Evolutionary conservation across 1,140 invertebrate species (phyloP).

Genomic region (Monochamus saltuarius): DNA sequence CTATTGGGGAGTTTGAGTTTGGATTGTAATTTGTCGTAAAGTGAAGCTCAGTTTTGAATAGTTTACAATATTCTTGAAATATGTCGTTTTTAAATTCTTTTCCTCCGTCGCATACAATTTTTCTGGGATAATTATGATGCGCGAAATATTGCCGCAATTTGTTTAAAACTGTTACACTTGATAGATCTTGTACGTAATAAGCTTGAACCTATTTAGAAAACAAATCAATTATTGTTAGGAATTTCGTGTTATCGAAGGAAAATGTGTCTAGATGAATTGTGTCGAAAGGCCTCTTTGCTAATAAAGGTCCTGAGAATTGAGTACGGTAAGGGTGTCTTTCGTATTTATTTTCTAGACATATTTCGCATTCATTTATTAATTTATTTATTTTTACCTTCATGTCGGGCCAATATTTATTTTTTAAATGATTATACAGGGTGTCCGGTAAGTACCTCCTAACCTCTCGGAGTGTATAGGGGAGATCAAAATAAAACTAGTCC

Average conservation of each 20-base stretch:
- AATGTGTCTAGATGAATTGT: constrained; percentile 40
- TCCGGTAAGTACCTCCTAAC: no score
- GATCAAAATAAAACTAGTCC: no score
- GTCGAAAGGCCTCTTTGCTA: constrained; percentile 39
- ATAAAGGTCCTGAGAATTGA: no score
- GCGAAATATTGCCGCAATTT: not conserved
- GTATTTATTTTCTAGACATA: constrained; percentile 29
- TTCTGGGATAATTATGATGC: not conserved
- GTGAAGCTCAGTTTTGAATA: not conserved
- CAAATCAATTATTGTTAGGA: constrained; percentile 39
- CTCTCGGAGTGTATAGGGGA: no score
- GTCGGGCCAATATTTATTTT: constrained; percentile 29
- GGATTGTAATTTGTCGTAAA: not conserved
- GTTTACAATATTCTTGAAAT: no score
- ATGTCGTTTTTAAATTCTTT: constrained; percentile 1
- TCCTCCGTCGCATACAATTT: constrained; percentile 1
- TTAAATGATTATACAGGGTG: constrained; percentile 17
- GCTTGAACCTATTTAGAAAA: constrained; percentile 35
- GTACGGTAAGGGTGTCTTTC: constrained; percentile 27
- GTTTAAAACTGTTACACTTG: not conserved
- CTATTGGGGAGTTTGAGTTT: no score
- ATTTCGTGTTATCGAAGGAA: constrained; percentile 29
- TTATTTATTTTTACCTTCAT: constrained; percentile 12
- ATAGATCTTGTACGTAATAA: no score
- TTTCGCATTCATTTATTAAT: constrained; percentile 28